Evolutionary conservation across 2,888 invertebrate species (phyloP), one percentile per base, ranked within the genome.

Genomic region (Eucera pruinosa): DNA sequence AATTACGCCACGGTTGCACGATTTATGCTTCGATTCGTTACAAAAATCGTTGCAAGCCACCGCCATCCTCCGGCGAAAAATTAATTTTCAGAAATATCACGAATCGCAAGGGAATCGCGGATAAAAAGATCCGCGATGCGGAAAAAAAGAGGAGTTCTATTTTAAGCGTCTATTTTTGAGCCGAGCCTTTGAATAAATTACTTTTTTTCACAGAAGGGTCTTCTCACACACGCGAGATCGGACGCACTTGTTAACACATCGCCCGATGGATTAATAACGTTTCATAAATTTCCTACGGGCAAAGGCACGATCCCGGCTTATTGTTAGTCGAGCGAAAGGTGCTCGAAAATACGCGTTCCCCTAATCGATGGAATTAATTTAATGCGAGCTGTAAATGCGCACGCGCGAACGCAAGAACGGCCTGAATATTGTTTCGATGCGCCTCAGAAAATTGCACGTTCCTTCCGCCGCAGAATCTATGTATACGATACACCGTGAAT

Each of bases 291-390:
- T 25, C n/a, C 48, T 15, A n/a, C 15, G 27, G 52, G 48, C 60
- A 18, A 60, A 30, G 45, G 30, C 43, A 18, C 30, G 30, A 36
- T 33, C 48, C 4, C 15, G 1, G 15, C 11, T n/a, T n/a, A n/a
- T n/a, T n/a, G n/a, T n/a, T 18, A 30, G 68, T 20, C 39, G 33
- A 43, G 54, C 2, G 58, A 33, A 58, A 33, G 58, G 0, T 9
- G 43, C 13, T 52, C 50, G 41, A 74, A 64, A 72, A 72, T 58
- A 47, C n/a, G 45, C 23, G 15, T 36, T 33, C 43, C 36, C 50
- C 23, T 65, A 60, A 75, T 72, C 54, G 75, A 75, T 73, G 52
- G 25, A 54, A 75, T 60, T 65, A 65, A 73, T 75, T 60, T 72
- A 60, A 73, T 54, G 45, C 23, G 20, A 20, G 11, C 52, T 15